Evolutionary conservation across 2,797 vertebrate species (phyloP).

Genomic region (Catharus ustulatus): DNA sequence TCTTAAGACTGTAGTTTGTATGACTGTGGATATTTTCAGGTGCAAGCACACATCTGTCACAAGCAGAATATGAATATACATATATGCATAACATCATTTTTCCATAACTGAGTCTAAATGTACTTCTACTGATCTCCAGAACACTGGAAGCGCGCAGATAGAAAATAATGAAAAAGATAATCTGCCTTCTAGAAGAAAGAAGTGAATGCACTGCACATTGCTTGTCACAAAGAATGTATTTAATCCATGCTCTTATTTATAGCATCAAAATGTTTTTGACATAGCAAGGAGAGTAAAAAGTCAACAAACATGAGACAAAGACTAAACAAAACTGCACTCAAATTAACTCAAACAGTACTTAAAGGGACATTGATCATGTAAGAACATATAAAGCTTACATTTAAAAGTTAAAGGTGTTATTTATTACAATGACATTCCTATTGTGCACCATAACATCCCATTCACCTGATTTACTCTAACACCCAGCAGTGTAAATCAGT

Average conservation of each 20-base stretch:
- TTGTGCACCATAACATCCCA: background rate
- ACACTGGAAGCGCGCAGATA: constrained; percentile 60
- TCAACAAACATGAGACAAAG: constrained; percentile 72
- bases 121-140: constrained; percentile 44
- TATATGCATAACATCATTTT: background rate
- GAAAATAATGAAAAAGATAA: constrained; percentile 75
- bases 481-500: background rate
- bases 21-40: background rate
- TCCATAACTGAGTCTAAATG: constrained; percentile 22
- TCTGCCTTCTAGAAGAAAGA: constrained; percentile 66
- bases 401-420: background rate
- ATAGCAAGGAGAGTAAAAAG: constrained; percentile 70
- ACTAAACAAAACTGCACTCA: constrained; percentile 62
- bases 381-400: constrained; percentile 22
- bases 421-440: constrained; percentile 5
- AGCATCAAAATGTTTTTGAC: constrained; percentile 70
- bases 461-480: background rate
- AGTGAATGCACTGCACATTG: constrained; percentile 37
- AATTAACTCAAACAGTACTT: constrained; percentile 58
- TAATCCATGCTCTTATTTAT: constrained; percentile 73
- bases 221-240: constrained; percentile 72
- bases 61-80: background rate
- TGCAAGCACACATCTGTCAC: background rate
- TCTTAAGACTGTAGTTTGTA: background rate
- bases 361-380: constrained; percentile 46